phyloP scores from a whole-genome alignment of 2,113 vertebrate genomes.

The Theristicus caerulescens region DNA sequence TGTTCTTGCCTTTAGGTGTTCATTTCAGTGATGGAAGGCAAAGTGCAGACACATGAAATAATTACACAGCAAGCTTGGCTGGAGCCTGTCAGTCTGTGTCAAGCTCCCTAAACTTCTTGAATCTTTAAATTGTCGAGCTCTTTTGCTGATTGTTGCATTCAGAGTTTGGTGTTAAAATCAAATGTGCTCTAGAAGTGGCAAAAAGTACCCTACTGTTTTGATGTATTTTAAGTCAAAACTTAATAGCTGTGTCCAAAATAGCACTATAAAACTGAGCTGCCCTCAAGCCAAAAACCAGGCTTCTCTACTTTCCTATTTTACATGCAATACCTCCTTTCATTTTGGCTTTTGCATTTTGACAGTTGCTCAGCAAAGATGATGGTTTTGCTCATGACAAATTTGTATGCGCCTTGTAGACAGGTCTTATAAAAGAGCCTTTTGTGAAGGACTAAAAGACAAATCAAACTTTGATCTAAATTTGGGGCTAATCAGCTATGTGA shows the following conservation, averaged over 20 bases:
- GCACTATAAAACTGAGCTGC: not conserved
- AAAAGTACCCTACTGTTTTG: not conserved
- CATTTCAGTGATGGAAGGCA: slow-evolving; percentile 56
- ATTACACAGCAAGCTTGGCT: slow-evolving; percentile 2
- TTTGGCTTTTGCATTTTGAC: slow-evolving; percentile 29
- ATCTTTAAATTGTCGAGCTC: not conserved
- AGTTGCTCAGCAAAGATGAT: slow-evolving; percentile 34
- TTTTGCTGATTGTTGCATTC: slow-evolving; percentile 26
- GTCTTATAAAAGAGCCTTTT: not conserved
- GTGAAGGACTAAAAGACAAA: not conserved
- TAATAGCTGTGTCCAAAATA: slow-evolving; percentile 8
- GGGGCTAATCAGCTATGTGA: not conserved
- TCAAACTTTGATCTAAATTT: not conserved
- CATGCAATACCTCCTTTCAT: not conserved
- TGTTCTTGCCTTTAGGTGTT: slow-evolving; percentile 61
- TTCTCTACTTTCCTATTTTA: not conserved
- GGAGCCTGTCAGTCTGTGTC: slow-evolving; percentile 48
- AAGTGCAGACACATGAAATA: slow-evolving; percentile 29
- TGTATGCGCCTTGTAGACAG: not conserved
- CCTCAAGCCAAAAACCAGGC: not conserved
- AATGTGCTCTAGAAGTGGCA: not conserved
- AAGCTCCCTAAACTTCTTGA: not conserved
- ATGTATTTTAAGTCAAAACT: not conserved
- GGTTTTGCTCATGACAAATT: slow-evolving; percentile 11
- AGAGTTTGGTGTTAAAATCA: slow-evolving; percentile 4